phyloP scores from a whole-genome alignment of 2,888 invertebrate genomes.

The Nomada goodeniana region DNA sequence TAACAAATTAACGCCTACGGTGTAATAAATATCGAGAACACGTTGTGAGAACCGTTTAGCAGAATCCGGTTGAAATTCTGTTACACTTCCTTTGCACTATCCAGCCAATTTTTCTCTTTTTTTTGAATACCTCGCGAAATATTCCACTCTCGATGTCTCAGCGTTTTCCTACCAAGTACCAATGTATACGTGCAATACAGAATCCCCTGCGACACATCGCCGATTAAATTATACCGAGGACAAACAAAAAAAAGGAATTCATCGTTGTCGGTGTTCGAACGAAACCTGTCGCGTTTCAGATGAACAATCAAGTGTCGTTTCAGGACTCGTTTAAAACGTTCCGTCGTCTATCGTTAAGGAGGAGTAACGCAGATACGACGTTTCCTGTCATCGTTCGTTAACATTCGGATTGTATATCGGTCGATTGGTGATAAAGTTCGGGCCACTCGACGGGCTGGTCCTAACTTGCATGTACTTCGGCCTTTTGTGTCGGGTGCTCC shows the following conservation, averaged over 20 bases:
- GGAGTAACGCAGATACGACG: slow-evolving; percentile 54
- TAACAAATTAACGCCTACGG: neutral
- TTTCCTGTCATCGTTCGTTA: slow-evolving; percentile 66
- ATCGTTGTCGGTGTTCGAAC: neutral
- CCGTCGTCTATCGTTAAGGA: slow-evolving; percentile 48
- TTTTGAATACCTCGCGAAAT: neutral
- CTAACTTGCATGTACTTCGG: slow-evolving; percentile 78
- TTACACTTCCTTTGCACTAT: too few relatives aligned
- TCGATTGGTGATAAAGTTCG: slow-evolving; percentile 37
- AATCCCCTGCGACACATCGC: too few relatives aligned
- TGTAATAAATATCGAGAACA: slow-evolving; percentile 49
- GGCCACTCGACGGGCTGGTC: slow-evolving; percentile 59
- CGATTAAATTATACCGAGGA: too few relatives aligned
- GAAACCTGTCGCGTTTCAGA: too few relatives aligned
- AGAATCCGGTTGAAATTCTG: neutral
- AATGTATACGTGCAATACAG: too few relatives aligned
- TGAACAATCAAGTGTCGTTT: neutral
- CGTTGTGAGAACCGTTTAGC: slow-evolving; percentile 2
- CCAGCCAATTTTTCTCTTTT: neutral
- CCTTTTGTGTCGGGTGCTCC: slow-evolving; percentile 75
- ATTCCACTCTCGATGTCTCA: too few relatives aligned
- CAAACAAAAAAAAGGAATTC: neutral
- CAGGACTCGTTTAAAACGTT: neutral
- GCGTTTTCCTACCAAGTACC: too few relatives aligned
- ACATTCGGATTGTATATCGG: slow-evolving; percentile 63